Base-by-base conservation (phyloP, 1,140 invertebrate genomes). In the Portunus trituberculatus region DNA sequence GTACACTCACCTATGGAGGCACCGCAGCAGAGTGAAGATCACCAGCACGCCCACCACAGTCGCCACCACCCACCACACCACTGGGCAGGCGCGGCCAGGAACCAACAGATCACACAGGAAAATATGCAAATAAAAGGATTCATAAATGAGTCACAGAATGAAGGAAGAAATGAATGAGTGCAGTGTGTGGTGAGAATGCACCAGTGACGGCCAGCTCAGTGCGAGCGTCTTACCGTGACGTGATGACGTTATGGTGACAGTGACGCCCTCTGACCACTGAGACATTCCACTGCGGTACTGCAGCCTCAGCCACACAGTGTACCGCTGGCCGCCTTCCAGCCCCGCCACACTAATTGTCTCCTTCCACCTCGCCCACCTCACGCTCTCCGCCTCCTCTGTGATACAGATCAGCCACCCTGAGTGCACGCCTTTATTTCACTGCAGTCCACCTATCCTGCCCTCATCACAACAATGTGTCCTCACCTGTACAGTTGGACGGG, bases 251-350 rank as follows among this genome's bases (percentile, higher is more conserved):
- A 45, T 39, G 20, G 89, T 91, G 89, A 91, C n/a, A 39, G 89
- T 91, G 39, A 25, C 16, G 28, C 45, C 45, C 28, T 25, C 16
- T 4, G 45, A 28, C 89, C 89, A 91, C 12, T 7, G 12, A 10
- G 89, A 91, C 7, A 39, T 16, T 6, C 89, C 89, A 12, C 45
- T 14, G 52, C 89, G 89, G 89, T 91, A 91, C 39, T 91, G 89
- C 32, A 91, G 89, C 46, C 89, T 46, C 45, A 91, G 28, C 89
- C 89, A 91, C 89, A 52, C 89, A n/a, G 89, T 91, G 89, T 91
- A 91, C 89, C 25, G 39, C 12, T 12, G n/a, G 32, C 89, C 89
- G 3, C 12, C 52, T 10, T 8, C 46, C 52, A 91, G 89, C 12
- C 89, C 89, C 14, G 8, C 46, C 25, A 91, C 25, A 2, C 10